These are phyloP conservation scores for Anseranas semipalmata DNA, from an alignment of 2,113 vertebrate genomes.

Conservation along the genomic window DNA sequence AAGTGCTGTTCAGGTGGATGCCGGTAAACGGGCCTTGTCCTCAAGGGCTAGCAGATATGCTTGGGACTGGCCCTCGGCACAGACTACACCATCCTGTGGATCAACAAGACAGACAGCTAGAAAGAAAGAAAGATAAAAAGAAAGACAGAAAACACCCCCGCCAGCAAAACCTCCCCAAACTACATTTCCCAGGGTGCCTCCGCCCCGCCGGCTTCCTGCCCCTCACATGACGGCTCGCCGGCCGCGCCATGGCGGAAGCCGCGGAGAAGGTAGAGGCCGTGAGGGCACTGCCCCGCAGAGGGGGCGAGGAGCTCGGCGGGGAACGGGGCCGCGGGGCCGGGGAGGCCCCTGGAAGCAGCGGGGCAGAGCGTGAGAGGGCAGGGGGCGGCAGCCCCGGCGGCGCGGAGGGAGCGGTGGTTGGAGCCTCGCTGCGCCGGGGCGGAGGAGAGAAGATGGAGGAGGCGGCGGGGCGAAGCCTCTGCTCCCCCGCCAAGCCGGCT, in stretches of 20 bases:
- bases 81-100: too few species aligned
- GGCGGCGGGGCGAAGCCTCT: not conserved
- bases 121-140: not conserved
- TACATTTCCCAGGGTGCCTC: slow-evolving; percentile 71
- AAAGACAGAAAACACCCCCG: not conserved
- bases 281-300: not conserved
- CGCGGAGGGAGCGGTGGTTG: too few species aligned
- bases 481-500: not conserved
- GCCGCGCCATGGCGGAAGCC: slow-evolving; percentile 85
- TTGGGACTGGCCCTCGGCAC: too few species aligned
- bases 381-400: not conserved
- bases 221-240: slow-evolving; percentile 78
- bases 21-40: fast-evolving
- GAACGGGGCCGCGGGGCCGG: too few species aligned
- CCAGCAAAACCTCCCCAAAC: not conserved
- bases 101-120: not conserved
- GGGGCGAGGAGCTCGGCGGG: not conserved
- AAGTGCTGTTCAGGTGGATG: fast-evolving
- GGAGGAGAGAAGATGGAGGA: not conserved
- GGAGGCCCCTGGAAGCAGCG: not conserved
- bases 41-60: not conserved
- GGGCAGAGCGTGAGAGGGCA: not conserved
- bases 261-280: slow-evolving; percentile 80
- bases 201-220: not conserved
- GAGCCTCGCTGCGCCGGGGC: not conserved